Evolutionary conservation across 2,113 vertebrate species (phyloP), one percentile per base, ranked within the genome.

Genomic region (Pandion haliaetus): DNA sequence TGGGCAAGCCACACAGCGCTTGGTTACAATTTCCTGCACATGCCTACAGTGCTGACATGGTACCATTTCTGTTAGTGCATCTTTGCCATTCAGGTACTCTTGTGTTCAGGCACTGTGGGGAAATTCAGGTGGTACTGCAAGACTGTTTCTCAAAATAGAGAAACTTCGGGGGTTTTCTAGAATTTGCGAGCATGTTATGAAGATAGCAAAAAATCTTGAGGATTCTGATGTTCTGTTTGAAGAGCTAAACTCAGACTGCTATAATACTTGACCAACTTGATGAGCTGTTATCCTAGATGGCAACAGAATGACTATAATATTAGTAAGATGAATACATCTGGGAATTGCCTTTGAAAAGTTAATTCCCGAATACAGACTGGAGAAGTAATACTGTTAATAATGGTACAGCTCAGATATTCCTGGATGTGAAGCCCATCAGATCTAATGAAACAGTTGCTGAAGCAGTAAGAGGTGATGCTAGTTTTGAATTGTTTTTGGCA

Each of bases 311-410:
- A 93, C 59, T 86, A 3, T 20, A 77, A 20, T 62, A 67, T 82
- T 92, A 79, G 63, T 77, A 84, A 96, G 83, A 71, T 50, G 55
- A 89, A 45, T 84, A 55, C 52, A 7, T 82, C 72, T 86, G 90
- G 87, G 92, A 93, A 91, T 73, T 78, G 50, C 29, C 65, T 82
- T 74, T 88, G 44, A 67, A 74, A 78, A 84, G 66, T 50, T 80
- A 71, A 76, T 92, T 90, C 72, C 71, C 40, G 66, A 69, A 59
- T 89, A 50, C 4, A 71, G 73, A 50, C 31, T 82, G 59, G 44
- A 82, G 72, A 84, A 89, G 58, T 91, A 84, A 81, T 89, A 11
- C 29, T 66, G 18, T 67, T 91, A 50, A 57, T 67, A 93, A 59
- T 47, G 63, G n/a, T 66, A 36, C 50, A 86, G 42, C 72, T 89